phyloP scores from a whole-genome alignment of 2,888 invertebrate species.

The Meta bourneti region DNA sequence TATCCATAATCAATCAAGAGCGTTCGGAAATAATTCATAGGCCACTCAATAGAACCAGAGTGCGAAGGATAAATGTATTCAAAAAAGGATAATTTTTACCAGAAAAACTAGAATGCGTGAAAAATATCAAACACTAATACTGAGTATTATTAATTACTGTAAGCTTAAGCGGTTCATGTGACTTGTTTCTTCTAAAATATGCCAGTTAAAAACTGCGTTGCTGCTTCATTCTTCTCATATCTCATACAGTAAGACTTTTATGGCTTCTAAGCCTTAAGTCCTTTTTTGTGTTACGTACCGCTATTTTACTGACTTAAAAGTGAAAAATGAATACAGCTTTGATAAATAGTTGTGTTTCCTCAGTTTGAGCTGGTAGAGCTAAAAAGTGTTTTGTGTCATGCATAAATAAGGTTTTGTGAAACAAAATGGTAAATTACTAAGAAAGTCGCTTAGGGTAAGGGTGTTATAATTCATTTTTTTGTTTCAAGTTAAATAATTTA shows the following conservation, averaged over 20 bases:
- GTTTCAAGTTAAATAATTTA: too few species aligned
- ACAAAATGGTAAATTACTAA: background rate
- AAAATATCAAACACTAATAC: background rate
- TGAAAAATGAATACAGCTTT: background rate
- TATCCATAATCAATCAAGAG: background rate
- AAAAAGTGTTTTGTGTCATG: background rate
- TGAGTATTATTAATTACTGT: background rate
- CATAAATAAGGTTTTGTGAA: background rate
- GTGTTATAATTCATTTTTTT: too few species aligned
- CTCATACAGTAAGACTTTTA: background rate
- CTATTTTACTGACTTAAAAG: background rate
- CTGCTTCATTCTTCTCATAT: background rate
- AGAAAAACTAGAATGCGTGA: background rate
- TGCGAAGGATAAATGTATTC: background rate
- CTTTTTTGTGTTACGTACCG: background rate
- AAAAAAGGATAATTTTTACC: background rate
- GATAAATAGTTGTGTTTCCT: background rate
- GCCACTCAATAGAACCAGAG: background rate
- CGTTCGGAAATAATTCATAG: background rate
- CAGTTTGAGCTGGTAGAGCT: background rate
- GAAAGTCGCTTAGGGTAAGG: background rate
- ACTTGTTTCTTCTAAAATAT: background rate
- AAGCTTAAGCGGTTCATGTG: background rate
- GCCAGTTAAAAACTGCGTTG: background rate
- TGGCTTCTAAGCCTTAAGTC: background rate